Evolutionary conservation across 2,888 invertebrate species (phyloP).

Genomic region (Tineola bisselliella): DNA sequence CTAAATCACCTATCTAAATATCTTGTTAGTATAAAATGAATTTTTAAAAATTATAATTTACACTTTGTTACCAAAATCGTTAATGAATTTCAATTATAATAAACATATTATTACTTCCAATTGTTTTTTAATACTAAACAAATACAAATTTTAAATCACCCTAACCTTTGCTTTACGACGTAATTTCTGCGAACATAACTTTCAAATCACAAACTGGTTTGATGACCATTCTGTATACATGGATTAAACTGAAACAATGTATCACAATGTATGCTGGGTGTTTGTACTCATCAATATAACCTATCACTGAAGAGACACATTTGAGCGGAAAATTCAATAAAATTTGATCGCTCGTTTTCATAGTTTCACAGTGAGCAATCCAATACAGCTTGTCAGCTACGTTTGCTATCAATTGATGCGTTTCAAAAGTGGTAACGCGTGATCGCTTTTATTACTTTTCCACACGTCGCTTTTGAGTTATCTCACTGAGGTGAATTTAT

Average conservation of each 20-base stretch:
- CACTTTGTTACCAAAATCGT: not conserved
- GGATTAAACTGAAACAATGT: not conserved
- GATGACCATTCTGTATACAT: not conserved
- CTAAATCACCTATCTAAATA: not conserved
- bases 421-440: constrained; percentile 20
- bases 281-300: constrained; percentile 56
- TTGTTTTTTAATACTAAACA: not conserved
- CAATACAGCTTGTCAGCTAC: constrained; percentile 26
- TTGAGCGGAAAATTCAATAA: constrained; percentile 58
- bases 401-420: constrained; percentile 25
- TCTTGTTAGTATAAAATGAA: not conserved
- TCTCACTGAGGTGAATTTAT: not conserved
- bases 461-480: not conserved
- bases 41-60: not conserved
- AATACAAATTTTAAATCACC: not conserved
- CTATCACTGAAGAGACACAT: constrained; percentile 44
- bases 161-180: constrained; percentile 3
- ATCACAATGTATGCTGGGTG: constrained; percentile 32
- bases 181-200: not conserved
- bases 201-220: not conserved
- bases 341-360: constrained; percentile 49
- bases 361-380: constrained; percentile 32
- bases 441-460: constrained; percentile 15
- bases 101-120: not conserved
- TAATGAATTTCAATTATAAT: not conserved